Conservation (phyloP, 2,113 vertebrate genomes). For the Mixornis gularis region DNA sequence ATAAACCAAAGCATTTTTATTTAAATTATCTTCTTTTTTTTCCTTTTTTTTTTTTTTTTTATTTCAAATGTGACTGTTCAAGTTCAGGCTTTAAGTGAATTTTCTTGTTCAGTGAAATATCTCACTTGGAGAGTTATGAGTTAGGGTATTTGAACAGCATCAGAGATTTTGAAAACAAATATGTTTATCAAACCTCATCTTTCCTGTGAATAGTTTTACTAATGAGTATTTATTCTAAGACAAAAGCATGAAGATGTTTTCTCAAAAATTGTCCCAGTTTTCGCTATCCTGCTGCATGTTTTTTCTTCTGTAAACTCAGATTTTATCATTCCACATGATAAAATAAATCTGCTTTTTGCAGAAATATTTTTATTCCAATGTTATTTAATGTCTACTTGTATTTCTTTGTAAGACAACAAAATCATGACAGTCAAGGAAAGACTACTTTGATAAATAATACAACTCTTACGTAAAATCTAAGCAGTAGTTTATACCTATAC, state of each 20-base stretch:
- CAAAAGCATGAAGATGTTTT: neutral
- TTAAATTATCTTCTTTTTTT: neutral
- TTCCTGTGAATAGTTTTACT: neutral
- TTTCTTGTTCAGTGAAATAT: neutral
- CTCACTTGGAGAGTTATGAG: neutral
- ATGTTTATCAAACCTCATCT: neutral
- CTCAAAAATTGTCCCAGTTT: neutral
- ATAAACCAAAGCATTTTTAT: neutral
- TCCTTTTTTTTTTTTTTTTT: neutral
- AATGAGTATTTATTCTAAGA: neutral
- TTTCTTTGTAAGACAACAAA: neutral
- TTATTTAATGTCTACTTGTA: neutral
- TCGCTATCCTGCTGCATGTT: neutral
- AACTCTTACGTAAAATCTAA: neutral
- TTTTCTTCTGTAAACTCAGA: neutral
- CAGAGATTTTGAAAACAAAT: neutral
- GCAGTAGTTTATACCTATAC: neutral
- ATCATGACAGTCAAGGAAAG: neutral
- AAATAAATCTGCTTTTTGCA: neutral
- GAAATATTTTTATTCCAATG: neutral
- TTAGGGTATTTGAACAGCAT: neutral
- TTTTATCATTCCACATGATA: neutral
- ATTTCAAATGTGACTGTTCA: neutral
- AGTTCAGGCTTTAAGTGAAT: neutral
- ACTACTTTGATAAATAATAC: neutral